phyloP scores from a whole-genome alignment of 1,140 invertebrate genomes.

The Eumaeus atala region DNA sequence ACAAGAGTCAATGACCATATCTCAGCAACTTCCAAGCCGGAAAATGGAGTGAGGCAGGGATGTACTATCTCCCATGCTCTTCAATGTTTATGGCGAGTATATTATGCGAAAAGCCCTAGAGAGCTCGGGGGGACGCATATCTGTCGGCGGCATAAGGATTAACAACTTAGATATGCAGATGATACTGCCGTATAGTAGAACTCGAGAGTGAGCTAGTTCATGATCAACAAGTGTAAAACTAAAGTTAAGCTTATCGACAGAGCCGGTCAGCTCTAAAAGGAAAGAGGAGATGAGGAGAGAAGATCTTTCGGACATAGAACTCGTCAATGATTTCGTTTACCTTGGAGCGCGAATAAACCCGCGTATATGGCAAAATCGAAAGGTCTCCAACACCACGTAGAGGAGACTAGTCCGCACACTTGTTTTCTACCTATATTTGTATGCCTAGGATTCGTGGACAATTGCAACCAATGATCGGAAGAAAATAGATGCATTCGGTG shows the following conservation, averaged over 20 bases:
- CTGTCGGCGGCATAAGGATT: conserved; percentile 15
- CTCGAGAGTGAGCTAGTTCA: conserved; percentile 14
- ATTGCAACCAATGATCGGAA: no score
- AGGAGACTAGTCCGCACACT: no score
- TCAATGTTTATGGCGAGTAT: conserved; percentile 21
- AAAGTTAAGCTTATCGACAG: conserved; percentile 19
- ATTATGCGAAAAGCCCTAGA: conserved; percentile 15
- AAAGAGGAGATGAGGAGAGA: no score
- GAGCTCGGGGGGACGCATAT: conserved; percentile 16
- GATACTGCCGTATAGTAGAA: conserved; percentile 19
- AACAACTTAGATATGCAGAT: conserved; percentile 18
- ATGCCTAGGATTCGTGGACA: no score
- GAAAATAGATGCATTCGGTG: no score
- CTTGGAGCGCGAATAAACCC: no score
- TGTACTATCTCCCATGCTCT: conserved; percentile 18
- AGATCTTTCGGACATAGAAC: conserved; percentile 12
- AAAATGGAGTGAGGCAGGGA: no score
- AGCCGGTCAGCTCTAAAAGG: neutral
- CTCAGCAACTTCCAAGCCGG: conserved; percentile 13
- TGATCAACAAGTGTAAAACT: conserved; percentile 20
- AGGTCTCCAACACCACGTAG: no score
- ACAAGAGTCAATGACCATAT: conserved; percentile 14
- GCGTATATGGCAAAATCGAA: no score
- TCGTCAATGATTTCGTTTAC: conserved; percentile 16
- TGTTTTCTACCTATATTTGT: no score